phyloP scores from a whole-genome alignment of 2,797 vertebrate genomes.

The Ataeniobius toweri region DNA sequence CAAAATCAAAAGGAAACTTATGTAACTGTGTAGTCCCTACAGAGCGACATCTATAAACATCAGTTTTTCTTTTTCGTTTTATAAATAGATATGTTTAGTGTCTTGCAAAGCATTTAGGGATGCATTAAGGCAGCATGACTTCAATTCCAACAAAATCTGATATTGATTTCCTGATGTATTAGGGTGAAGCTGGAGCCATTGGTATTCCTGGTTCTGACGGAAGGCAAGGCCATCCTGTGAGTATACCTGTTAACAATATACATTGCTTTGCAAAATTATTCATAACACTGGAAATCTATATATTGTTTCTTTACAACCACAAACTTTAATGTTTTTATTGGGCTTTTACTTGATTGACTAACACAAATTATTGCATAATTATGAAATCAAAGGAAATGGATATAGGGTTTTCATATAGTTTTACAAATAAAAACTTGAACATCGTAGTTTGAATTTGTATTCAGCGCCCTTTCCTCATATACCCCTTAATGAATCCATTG shows the following conservation, averaged over 20 bases:
- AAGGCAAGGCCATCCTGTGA: constrained; percentile 88
- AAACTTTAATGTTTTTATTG: neutral
- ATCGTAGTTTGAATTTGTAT: neutral
- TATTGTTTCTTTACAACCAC: neutral
- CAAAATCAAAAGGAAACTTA: constrained; percentile 36
- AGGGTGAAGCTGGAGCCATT: constrained; percentile 89
- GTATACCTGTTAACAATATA: constrained; percentile 59
- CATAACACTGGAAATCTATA: neutral
- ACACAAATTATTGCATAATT: neutral
- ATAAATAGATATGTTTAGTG: constrained; percentile 1
- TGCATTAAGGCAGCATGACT: neutral
- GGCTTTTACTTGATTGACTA: neutral
- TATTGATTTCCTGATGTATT: constrained; percentile 9
- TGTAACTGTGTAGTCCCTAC: constrained; percentile 31
- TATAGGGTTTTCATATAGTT: neutral
- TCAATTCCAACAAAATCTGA: neutral
- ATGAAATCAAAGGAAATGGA: neutral
- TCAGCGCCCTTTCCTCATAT: no score
- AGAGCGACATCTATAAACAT: constrained; percentile 33
- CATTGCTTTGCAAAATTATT: neutral
- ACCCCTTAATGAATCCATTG: neutral
- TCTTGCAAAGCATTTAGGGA: neutral
- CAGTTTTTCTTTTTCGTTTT: constrained; percentile 5
- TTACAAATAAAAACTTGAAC: neutral
- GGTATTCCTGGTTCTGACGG: constrained; percentile 90